Evolutionary conservation across 2,113 vertebrate species (phyloP), one percentile per base, ranked within the genome.

Genomic region (Entelurus aequoreus): DNA sequence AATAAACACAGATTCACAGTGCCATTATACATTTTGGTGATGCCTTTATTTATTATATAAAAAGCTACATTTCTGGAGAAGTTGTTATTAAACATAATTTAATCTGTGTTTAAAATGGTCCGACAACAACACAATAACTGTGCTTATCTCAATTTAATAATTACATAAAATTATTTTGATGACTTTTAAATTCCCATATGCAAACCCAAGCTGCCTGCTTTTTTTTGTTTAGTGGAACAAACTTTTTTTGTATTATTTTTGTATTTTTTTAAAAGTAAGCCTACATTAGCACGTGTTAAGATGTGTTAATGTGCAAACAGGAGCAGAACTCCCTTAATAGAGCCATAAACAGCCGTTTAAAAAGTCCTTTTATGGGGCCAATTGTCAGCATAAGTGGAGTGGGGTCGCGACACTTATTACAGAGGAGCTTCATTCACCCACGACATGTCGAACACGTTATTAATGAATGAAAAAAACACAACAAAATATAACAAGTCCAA

Each of bases 341-440:
- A 68, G 66, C 42, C 59, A 73, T 74, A 79, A 71, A 69, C 55
- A 62, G 57, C 65, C 59, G 72, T 62, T 78, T 74, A 69, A 66
- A 69, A 53, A 62, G 54, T 63, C 56, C 72, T 62, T 78, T 74
- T 68, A 66, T 64, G 62, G 66, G 28, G 69, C 71, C 28, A 42
- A 65, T 63, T 79, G 72, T 77, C 77, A 74, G 63, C 61, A 63
- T 28, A 14, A 81, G 69, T 79, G 71, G 62, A 76, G 67, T 63
- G 48, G 77, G 79, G 76, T 28, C 28, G 28, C 28, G 28, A 28
- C 28, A 46, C 42, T 46, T 46, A 46, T 46, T 46, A 0, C 12
- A 12, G 42, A 46, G 8, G 40, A 42, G 40, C 40, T 42, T 6
- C 72, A 79, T 42, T 6, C 72, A 81, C 75, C 74, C 70, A 28